These are phyloP conservation scores for Drosophila bocki DNA, from an alignment of 1,140 invertebrate genomes.

Conservation along the genomic window DNA sequence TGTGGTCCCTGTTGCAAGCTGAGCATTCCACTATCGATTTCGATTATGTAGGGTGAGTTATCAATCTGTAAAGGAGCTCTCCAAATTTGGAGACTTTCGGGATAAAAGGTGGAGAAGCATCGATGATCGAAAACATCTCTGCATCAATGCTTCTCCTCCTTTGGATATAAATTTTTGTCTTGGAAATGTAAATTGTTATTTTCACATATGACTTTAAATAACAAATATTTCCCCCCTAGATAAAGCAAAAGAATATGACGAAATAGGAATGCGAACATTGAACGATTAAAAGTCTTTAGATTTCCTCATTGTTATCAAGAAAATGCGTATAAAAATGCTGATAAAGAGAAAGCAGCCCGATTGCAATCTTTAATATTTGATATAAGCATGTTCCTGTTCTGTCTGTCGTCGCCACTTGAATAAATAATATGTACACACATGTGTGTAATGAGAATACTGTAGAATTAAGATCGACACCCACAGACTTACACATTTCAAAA, in stretches of 20 bases:
- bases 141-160: background rate
- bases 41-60: slow-evolving; percentile 93
- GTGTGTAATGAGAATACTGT: background rate
- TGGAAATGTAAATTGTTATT: background rate
- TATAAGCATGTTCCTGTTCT: background rate
- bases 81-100: background rate
- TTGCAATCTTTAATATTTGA: slow-evolving; percentile 10
- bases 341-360: slow-evolving; percentile 5
- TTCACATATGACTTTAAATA: background rate
- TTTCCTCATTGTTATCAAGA: slow-evolving; percentile 1
- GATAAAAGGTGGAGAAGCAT: too few relatives aligned
- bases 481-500: background rate
- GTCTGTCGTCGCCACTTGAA: background rate
- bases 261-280: slow-evolving; percentile 13
- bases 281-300: slow-evolving; percentile 8
- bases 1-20: slow-evolving; percentile 97
- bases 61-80: background rate
- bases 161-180: background rate
- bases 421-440: background rate
- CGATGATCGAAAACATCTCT: too few relatives aligned
- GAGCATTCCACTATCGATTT: slow-evolving; percentile 96
- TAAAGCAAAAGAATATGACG: background rate
- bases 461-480: background rate
- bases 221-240: background rate
- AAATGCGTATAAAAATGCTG: background rate